Evolutionary conservation across 2,113 vertebrate genomes (phyloP).

Genomic region (Probosciger aterrimus): DNA sequence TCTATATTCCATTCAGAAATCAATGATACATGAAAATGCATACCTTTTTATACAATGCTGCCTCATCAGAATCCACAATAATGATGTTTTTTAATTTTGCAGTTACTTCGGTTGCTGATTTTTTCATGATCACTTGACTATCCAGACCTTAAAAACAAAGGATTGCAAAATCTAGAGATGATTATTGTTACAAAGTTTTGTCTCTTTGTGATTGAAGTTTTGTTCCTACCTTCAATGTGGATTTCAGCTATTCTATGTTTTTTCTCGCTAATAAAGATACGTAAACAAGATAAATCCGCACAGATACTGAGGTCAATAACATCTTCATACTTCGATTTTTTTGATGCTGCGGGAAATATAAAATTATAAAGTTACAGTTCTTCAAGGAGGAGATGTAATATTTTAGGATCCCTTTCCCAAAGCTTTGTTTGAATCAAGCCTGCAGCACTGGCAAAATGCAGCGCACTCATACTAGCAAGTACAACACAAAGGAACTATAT

Average conservation of each 20-base stretch:
- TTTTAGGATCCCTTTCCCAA: not conserved
- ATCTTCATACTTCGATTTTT: slow-evolving; percentile 82
- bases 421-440: not conserved
- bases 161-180: not conserved
- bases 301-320: slow-evolving; percentile 85
- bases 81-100: slow-evolving; percentile 92
- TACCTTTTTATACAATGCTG: slow-evolving; percentile 93
- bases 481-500: not conserved
- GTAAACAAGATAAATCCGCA: slow-evolving; percentile 89
- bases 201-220: not conserved
- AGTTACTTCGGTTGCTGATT: slow-evolving; percentile 81
- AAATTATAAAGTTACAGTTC: not conserved
- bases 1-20: not conserved
- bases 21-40: not conserved
- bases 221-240: slow-evolving; percentile 86
- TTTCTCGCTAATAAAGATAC: slow-evolving; percentile 90
- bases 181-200: not conserved
- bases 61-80: slow-evolving; percentile 88
- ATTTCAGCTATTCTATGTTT: slow-evolving; percentile 90
- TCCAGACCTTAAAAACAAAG: slow-evolving; percentile 80
- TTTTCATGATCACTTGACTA: slow-evolving; percentile 87
- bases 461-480: not conserved
- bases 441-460: not conserved
- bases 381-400: not conserved
- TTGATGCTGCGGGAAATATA: slow-evolving; percentile 74